phyloP scores from a whole-genome alignment of 2,888 invertebrate genomes.

The Tetropium fuscum region DNA sequence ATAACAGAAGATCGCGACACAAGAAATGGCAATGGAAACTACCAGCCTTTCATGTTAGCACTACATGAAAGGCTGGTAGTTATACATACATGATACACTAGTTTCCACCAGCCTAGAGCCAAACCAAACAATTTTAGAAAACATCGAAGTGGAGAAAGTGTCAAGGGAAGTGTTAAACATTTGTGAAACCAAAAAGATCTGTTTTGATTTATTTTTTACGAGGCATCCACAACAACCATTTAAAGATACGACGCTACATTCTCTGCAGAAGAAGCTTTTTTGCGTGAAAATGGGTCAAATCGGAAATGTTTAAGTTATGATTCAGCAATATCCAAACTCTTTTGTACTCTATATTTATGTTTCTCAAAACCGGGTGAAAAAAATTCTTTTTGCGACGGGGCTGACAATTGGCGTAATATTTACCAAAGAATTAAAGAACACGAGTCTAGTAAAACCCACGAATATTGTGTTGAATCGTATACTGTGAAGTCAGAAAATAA shows the following conservation, averaged over 20 bases:
- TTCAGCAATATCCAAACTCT: slow-evolving; percentile 1
- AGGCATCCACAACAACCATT: background rate
- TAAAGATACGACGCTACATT: background rate
- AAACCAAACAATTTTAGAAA: no score
- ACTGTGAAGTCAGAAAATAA: background rate
- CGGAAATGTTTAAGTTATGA: background rate
- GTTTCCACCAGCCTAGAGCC: no score
- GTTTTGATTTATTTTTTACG: no score
- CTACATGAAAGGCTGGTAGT: no score
- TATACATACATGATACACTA: no score
- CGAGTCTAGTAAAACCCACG: background rate
- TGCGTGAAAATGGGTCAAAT: slow-evolving; percentile 1
- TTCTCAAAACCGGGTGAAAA: background rate
- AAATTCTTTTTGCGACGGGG: background rate
- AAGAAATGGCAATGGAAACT: no score
- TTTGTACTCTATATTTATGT: slow-evolving; percentile 1
- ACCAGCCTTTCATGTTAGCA: no score
- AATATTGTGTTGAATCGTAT: slow-evolving; percentile 1
- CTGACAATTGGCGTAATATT: background rate
- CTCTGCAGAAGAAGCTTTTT: background rate
- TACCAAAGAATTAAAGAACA: background rate
- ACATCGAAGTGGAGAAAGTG: no score
- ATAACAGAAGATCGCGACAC: no score
- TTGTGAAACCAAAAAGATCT: no score
- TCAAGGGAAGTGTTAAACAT: no score